Conservation (phyloP, 2,888 invertebrate genomes). For the Cryptops parisi region DNA sequence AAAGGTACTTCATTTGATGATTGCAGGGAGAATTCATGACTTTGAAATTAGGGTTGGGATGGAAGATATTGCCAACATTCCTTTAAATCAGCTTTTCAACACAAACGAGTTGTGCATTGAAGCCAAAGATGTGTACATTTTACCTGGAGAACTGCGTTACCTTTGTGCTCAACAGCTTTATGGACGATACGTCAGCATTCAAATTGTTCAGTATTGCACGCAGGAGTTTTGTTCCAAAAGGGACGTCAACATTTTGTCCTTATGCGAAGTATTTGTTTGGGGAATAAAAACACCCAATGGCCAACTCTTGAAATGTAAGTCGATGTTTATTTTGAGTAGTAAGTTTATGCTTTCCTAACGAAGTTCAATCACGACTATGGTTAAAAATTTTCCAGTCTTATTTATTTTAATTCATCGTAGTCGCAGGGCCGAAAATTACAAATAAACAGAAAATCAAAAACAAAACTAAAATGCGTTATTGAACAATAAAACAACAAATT, state of each 20-base stretch:
- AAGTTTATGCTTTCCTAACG: no score
- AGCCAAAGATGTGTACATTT: neutral
- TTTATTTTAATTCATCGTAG: no score
- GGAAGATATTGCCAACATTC: neutral
- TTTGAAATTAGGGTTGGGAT: neutral
- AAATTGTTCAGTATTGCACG: neutral
- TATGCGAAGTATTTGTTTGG: neutral
- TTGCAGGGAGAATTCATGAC: neutral
- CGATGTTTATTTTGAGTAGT: no score
- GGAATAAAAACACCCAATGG: neutral
- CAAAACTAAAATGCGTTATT: no score
- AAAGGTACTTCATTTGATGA: neutral
- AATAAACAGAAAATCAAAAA: no score
- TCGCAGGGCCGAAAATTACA: no score
- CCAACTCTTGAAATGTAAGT: no score
- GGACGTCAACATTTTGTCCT: neutral
- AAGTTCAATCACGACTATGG: no score
- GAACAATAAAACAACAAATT: no score
- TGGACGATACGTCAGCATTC: slow-evolving; percentile 6
- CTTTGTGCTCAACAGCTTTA: neutral
- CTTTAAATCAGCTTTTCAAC: neutral
- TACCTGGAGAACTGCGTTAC: neutral
- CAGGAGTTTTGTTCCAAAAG: neutral
- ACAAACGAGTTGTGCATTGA: neutral
- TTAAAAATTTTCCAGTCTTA: no score